Evolutionary conservation across 2,113 vertebrate species (phyloP).

Genomic region (Origma solitaria): DNA sequence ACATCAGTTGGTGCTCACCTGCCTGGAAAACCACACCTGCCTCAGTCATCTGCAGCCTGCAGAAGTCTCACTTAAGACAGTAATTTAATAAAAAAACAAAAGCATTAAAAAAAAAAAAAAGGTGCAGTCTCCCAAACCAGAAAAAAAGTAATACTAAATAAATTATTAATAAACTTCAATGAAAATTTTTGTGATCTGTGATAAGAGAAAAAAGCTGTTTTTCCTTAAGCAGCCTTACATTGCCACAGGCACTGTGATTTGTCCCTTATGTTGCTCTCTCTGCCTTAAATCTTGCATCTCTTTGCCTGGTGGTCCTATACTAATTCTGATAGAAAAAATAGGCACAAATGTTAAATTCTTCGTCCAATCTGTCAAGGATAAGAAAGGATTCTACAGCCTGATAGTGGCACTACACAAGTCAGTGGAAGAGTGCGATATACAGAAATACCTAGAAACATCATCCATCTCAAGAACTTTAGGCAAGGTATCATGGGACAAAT

Average conservation of each 20-base stretch:
- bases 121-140: neutral
- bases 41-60: neutral
- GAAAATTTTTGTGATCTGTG: neutral
- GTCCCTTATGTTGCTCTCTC: neutral
- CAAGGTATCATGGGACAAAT: neutral
- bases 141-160: neutral
- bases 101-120: neutral
- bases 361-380: neutral
- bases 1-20: neutral
- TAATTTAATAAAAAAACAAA: neutral
- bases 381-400: neutral
- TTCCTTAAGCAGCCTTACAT: neutral
- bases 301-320: neutral
- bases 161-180: neutral
- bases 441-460: neutral
- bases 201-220: neutral
- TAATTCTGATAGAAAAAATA: neutral
- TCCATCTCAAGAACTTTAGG: neutral
- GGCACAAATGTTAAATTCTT: neutral
- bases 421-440: neutral
- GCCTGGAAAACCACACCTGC: neutral
- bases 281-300: neutral
- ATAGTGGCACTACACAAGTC: neutral
- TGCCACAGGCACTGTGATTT: neutral
- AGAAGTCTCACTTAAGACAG: neutral